Base-by-base conservation (phyloP, 2,113 vertebrate species). In the Plecotus auritus region DNA sequence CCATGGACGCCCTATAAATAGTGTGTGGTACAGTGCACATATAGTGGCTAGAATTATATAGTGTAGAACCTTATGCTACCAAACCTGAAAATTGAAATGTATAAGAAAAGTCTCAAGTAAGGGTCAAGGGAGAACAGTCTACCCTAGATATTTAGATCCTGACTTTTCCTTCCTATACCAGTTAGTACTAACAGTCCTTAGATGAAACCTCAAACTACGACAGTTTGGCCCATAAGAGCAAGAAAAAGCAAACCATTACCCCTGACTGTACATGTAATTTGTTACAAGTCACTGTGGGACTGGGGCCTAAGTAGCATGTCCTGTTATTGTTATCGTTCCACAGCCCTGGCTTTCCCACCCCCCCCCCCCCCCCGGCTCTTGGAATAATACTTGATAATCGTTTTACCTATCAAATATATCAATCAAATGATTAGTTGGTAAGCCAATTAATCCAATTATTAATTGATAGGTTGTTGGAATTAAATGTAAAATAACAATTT, bases 401-500 rank as follows among this genome's bases (percentile, higher is more conserved):
- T 76, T 64, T 88, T 90, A 9, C 85, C 42, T 92, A 16, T 59
- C 49, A 40, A 18, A n/a, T 85, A 64, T 54, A 64, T 90, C 70
- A 81, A 12, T 81, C 35, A 32, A 96, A 0, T 90, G 4, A 64
- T 35, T 77, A 89, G 59, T 77, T 66, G 45, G 80, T 11, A 94
- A 91, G n/a, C 51, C 54, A 94, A 14, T 92, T 64, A 81, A n/a
- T 76, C 56, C 49, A 96, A 0, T 90, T 4, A 64, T 35, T 77
- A 92, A 66, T 77, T 66, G 45, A 84, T 14, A 94, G 73, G 9
- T 80, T 94, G 13, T 47, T 88, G 23, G 9, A 88, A 72, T 61
- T 87, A 73, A 87, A 51, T 49, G 10, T 94, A 83, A 96, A 88
- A 67, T 82, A 73, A 83, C 1, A 49, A 18, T 77, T 88, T 90